Conservation (phyloP, 2,113 vertebrate species). For the Pterophyllum scalare region DNA sequence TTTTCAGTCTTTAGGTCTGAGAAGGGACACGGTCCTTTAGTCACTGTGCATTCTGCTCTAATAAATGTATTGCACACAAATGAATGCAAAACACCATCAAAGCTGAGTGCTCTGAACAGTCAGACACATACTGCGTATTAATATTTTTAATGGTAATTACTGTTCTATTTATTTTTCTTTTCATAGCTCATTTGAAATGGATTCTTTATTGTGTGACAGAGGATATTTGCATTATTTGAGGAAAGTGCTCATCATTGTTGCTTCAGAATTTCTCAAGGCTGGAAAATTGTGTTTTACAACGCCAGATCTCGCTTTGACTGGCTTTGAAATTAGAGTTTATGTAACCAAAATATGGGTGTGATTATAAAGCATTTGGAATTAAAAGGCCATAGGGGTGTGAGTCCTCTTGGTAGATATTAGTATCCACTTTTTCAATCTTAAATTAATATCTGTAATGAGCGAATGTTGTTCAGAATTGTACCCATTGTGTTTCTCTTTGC, state of each 20-base stretch:
- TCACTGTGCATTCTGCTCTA: background rate
- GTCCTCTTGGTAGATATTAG: background rate
- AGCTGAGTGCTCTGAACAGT: background rate
- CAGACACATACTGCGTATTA: background rate
- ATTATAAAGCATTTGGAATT: background rate
- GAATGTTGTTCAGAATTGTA: background rate
- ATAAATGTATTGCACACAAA: background rate
- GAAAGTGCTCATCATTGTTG: constrained; percentile 14
- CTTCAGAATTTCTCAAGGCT: background rate
- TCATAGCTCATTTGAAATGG: constrained; percentile 25
- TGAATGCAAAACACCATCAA: constrained; percentile 19
- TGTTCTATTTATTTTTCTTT: constrained; percentile 13
- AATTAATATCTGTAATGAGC: background rate
- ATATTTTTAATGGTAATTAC: constrained; percentile 28
- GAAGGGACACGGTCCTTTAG: background rate
- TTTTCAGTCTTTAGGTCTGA: background rate
- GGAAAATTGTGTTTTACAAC: constrained; percentile 5
- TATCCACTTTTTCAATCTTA: background rate
- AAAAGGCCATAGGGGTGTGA: background rate
- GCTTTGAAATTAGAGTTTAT: background rate
- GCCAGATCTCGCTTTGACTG: background rate
- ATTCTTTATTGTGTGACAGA: background rate
- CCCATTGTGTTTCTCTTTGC: background rate
- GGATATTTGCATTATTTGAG: constrained; percentile 13
- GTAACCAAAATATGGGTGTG: background rate